Evolutionary conservation across 2,888 invertebrate species (phyloP), one percentile per base, ranked within the genome.

Genomic region (Diadegma fenestrale): DNA sequence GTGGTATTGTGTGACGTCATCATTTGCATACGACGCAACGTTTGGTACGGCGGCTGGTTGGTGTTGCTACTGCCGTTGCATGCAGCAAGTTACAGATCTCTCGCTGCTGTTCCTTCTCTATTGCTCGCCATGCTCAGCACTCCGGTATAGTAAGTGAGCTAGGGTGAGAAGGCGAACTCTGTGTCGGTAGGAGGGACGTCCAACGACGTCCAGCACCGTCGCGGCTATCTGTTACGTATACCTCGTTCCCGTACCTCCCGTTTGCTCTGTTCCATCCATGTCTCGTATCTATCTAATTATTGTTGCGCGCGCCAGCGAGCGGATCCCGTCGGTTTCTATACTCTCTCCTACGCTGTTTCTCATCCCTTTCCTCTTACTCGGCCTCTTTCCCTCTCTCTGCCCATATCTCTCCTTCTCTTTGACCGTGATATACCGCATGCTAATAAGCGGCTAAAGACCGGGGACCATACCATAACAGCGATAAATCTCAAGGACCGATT

Each of bases 401-500:
- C 85, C 54, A 54, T 54, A 37, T 66, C 54, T 54, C 75, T 80
- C 54, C 80, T 45, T 48, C 75, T 90, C 91, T 84, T 88, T 89
- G 82, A 87, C 88, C 88, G 90, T 93, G 93, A 94, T 94, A 93
- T 93, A 94, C 93, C 92, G 93, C 94, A 94, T 94, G 94, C 94
- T 94, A 94, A 94, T 94, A 94, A 93, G 93, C 94, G 93, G 89
- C 93, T 93, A 94, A 94, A 93, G 94, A 94, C 93, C 92, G 90
- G 90, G 90, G 90, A 92, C 91, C 91, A 90, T 91, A 91, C 90
- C 89, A 90, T 88, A 89, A 89, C 89, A 89, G 84, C 89, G 91
- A 92, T 94, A 93, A 94, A 94, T 93, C 93, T 92, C 90, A 89
- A 91, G 91, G 90, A 88, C 90, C 90, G 90, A 92, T 92, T 92